Evolutionary conservation across 2,888 invertebrate genomes (phyloP), one percentile per base, ranked within the genome.

Genomic region (Oxyteleia sp.): DNA sequence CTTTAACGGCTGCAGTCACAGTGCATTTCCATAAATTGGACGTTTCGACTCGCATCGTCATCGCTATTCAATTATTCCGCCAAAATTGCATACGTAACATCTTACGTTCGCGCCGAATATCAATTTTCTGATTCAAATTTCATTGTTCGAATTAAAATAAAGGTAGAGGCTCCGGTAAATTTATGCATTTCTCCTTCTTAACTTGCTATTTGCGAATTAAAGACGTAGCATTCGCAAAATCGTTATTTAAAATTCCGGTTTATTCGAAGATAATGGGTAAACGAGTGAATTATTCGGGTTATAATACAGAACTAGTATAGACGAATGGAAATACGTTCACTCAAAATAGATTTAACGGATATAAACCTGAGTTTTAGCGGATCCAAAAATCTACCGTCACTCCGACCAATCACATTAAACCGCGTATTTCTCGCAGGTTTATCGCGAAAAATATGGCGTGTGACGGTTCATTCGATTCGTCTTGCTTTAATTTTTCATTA

Each of bases 1-100:
- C 83, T 83, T 83, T 15, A 41, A 18, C 74, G 63, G 23, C 69
- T 68, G 61, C 59, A 45, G 63, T 76, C 64, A 72, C 68, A 41
- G 38, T 35, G 32, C 47, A 83, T 79, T 83, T 74, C 78, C 83
- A 83, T 83, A 83, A 79, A 68, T 78, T 64, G 66, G 71, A 76
- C 72, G 47, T 76, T 82, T 82, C 66, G 53, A 43, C 61, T 78
- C 26, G 72, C 71, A 51, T 72, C 57, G 71, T 71, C 82, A 74
- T 74, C 61, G 49, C 75, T 75, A 82, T 82, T 82, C 81, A 82
- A 82, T 75, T 82, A 82, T 82, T 75, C 75, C 41, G 10, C 57
- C 64, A 69, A 75, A 75, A 82, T 82, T 82, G 69, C 82, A 76
- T 76, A 76, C 75, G 71, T 76, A 82, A 82, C 69, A 64, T 82